A percentile compares a stretch with the other conserved stretches of the same genome.
phyloP scores from a whole-genome alignment of 2,113 vertebrate genomes.

The Eulacestoma nigropectus region DNA sequence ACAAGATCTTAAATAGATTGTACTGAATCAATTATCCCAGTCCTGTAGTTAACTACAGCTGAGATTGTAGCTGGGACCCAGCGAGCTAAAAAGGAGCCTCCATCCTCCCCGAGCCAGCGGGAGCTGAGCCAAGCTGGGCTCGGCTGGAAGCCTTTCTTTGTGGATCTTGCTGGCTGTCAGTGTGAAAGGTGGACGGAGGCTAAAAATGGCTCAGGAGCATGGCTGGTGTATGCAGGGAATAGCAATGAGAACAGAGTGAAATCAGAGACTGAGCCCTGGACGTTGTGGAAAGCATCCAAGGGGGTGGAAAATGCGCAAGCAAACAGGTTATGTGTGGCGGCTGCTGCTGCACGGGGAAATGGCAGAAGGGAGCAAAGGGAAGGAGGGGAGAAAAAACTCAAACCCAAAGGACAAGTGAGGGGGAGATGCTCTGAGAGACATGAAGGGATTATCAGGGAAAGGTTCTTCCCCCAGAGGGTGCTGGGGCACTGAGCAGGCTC shows the following conservation, averaged over 20 bases:
- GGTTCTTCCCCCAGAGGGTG: neutral
- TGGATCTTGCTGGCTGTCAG: neutral
- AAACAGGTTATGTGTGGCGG: neutral
- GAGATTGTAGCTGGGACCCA: neutral
- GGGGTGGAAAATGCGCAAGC: neutral
- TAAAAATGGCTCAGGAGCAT: neutral
- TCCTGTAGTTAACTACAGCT: neutral
- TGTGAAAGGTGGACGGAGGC: neutral
- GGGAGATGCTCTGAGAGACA: neutral
- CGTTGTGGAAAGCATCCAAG: neutral
- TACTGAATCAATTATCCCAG: neutral
- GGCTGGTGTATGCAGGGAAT: neutral
- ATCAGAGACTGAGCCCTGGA: neutral
- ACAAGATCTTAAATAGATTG: neutral
- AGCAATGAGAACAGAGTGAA: neutral
- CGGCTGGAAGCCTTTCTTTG: neutral
- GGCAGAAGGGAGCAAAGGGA: neutral
- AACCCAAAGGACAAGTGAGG: neutral
- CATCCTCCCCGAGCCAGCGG: neutral
- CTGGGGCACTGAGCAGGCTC: neutral
- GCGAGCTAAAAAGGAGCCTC: neutral
- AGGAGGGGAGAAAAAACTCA: rapidly evolving
- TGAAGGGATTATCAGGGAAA: neutral
- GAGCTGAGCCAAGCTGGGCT: neutral
- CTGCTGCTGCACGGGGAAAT: neutral